These are phyloP conservation scores for Temnothorax longispinosus DNA, from an alignment of 1,140 invertebrate genomes.

Conservation along the genomic window DNA sequence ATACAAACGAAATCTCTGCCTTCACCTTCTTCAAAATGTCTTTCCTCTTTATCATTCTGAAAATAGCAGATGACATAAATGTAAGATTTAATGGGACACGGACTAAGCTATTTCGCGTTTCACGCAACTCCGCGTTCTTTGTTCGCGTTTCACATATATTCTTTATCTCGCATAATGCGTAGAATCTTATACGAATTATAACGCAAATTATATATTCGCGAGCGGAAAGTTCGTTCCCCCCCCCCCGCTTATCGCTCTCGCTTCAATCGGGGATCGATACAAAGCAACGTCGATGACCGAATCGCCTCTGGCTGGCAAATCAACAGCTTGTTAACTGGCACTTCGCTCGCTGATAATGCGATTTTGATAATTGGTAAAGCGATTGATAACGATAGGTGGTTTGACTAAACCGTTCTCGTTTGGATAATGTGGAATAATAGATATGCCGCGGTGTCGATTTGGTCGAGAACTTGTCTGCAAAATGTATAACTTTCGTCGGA, in stretches of 20 bases:
- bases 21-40: background rate
- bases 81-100: background rate
- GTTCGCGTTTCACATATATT: background rate
- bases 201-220: background rate
- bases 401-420: background rate
- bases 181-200: background rate
- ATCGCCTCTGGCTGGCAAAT: constrained; percentile 8
- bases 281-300: constrained; percentile 7
- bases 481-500: background rate
- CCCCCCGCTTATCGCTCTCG: background rate
- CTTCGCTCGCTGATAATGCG: constrained; percentile 18
- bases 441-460: background rate
- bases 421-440: constrained; percentile 14
- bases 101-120: background rate
- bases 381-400: constrained; percentile 20
- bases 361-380: constrained; percentile 51
- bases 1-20: background rate
- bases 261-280: constrained; percentile 24
- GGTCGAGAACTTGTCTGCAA: background rate
- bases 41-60: background rate
- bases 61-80: background rate
- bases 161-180: background rate
- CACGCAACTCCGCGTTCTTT: background rate
- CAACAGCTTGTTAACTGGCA: constrained; percentile 10
- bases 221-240: background rate